Conservation (phyloP, 2,113 vertebrate species). For the Sphyrna mokarran region DNA sequence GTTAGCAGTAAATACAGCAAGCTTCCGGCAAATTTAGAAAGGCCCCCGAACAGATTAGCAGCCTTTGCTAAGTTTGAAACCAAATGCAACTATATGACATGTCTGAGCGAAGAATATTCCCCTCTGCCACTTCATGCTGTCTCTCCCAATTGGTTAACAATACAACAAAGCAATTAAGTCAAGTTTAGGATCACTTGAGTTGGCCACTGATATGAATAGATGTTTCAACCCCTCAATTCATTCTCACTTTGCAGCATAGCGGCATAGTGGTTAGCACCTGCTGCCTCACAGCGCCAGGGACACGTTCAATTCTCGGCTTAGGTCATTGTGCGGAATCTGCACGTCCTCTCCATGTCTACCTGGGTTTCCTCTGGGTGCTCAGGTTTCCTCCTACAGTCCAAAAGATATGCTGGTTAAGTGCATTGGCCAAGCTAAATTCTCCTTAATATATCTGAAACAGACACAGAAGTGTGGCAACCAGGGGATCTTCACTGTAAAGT, state of each 20-base stretch:
- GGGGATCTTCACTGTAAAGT: too few species aligned
- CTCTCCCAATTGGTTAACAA: background rate
- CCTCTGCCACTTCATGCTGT: background rate
- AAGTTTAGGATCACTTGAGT: background rate
- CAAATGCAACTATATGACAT: background rate
- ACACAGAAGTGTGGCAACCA: too few species aligned
- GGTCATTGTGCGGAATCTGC: too few species aligned
- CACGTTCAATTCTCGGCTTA: too few species aligned
- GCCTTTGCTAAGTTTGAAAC: background rate
- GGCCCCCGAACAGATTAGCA: background rate
- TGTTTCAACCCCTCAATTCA: background rate
- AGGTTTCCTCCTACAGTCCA: too few species aligned
- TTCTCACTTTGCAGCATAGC: background rate
- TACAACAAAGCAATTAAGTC: background rate
- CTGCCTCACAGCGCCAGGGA: too few species aligned
- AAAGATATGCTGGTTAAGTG: too few species aligned
- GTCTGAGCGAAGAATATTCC: background rate
- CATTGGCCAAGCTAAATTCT: too few species aligned
- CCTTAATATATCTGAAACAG: too few species aligned
- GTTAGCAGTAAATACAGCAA: background rate
- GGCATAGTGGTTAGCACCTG: too few species aligned
- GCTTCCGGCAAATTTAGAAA: background rate
- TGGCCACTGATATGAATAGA: background rate
- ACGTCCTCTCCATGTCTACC: too few species aligned
- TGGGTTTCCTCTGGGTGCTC: too few species aligned